Evolutionary conservation across 2,888 invertebrate genomes (phyloP).

Genomic region (Meta bourneti): DNA sequence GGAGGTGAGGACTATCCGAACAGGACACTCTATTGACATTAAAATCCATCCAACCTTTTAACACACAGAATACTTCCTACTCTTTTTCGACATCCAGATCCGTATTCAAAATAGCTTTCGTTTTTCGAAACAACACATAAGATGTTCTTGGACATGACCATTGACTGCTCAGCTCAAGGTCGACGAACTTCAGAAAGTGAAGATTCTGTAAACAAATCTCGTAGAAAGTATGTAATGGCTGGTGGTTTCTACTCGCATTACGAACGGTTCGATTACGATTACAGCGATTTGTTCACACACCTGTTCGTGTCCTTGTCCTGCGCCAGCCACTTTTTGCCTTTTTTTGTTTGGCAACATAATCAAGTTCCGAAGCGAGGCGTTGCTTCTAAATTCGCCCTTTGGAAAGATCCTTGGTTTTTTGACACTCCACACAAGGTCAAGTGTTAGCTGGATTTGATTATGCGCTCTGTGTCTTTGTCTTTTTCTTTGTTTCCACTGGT

Average conservation of each 20-base stretch:
- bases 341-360: background rate
- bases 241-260: background rate
- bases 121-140: too few relatives aligned
- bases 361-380: constrained; percentile 1
- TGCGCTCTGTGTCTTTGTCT: background rate
- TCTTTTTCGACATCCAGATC: too few relatives aligned
- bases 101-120: too few relatives aligned
- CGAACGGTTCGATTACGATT: too few relatives aligned
- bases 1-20: too few relatives aligned
- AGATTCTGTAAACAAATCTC: background rate
- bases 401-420: constrained; percentile 15
- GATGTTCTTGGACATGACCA: too few relatives aligned
- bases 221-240: background rate
- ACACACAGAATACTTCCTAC: too few relatives aligned
- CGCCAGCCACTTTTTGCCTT: background rate
- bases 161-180: too few relatives aligned
- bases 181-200: too few relatives aligned
- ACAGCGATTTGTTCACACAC: too few relatives aligned
- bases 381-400: constrained; percentile 1
- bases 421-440: background rate
- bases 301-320: background rate
- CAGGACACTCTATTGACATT: too few relatives aligned
- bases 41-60: too few relatives aligned
- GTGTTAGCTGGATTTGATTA: background rate
- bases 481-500: background rate